phyloP scores from a whole-genome alignment of 92 coral and sea anemone species.

The Virgularia gustaviana region DNA sequence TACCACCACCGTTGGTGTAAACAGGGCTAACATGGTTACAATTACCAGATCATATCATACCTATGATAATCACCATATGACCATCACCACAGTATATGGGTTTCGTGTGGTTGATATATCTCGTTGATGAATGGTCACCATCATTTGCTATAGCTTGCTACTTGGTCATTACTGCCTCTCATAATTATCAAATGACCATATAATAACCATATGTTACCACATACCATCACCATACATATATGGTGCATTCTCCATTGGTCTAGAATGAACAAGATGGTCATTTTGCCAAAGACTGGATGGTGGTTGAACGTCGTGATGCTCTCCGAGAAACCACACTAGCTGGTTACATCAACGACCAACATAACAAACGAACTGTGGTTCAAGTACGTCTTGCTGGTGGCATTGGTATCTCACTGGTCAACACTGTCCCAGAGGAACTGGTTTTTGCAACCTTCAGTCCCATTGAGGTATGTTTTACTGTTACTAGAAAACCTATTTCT shows the following conservation, averaged over 20 bases:
- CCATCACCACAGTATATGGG: too few relatives aligned
- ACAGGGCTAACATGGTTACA: too few relatives aligned
- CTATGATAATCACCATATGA: too few relatives aligned
- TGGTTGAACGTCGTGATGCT: slow-evolving; percentile 81
- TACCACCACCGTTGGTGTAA: too few relatives aligned
- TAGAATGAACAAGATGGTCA: slow-evolving; percentile 60
- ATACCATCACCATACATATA: not conserved
- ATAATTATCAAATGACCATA: not conserved
- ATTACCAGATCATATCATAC: too few relatives aligned
- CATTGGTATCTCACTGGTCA: slow-evolving; percentile 88
- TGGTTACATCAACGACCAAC: slow-evolving; percentile 49
- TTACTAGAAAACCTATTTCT: not conserved
- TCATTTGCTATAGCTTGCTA: too few relatives aligned
- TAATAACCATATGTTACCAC: not conserved
- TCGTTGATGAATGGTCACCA: too few relatives aligned
- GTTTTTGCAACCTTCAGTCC: slow-evolving; percentile 82
- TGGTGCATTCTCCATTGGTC: not conserved
- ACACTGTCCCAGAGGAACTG: slow-evolving; percentile 84
- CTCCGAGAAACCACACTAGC: slow-evolving; percentile 70
- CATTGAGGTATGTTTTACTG: slow-evolving; percentile 64
- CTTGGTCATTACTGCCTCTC: not conserved
- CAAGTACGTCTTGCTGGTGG: slow-evolving; percentile 95
- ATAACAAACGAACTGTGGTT: slow-evolving; percentile 66
- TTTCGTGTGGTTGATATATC: too few relatives aligned
- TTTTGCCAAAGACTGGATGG: slow-evolving; percentile 82